Conservation (phyloP, 2,113 vertebrate genomes). For the Sisor rabdophorus region DNA sequence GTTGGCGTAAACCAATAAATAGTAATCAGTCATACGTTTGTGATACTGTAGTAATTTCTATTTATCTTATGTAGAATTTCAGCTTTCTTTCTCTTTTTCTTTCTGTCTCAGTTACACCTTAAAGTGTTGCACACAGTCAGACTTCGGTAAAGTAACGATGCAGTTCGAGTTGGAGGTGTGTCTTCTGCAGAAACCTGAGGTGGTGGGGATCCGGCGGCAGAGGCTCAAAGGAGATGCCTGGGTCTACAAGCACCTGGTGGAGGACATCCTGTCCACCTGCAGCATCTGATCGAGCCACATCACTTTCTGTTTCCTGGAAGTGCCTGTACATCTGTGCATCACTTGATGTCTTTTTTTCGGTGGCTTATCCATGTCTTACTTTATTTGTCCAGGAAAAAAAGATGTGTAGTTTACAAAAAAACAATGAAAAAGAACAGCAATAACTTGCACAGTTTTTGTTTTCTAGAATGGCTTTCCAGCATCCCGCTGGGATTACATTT, state of each 20-base stretch:
- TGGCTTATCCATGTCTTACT: background rate
- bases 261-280: conserved; percentile 83
- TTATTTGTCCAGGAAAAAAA: background rate
- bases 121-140: conserved; percentile 82
- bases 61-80: background rate
- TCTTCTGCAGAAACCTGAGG: conserved; percentile 75
- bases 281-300: conserved; percentile 58
- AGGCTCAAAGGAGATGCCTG: conserved; percentile 91
- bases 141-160: conserved; percentile 87
- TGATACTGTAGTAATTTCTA: background rate
- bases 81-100: background rate
- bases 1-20: background rate
- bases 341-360: background rate
- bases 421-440: background rate
- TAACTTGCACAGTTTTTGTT: background rate
- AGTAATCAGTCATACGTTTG: background rate
- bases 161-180: conserved; percentile 94
- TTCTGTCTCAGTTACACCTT: conserved; percentile 77
- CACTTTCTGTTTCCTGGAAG: background rate
- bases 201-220: conserved; percentile 81
- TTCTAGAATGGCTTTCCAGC: background rate
- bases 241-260: conserved; percentile 93
- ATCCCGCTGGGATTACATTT: background rate
- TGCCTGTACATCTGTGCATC: background rate
- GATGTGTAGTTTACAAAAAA: background rate